phyloP scores from a whole-genome alignment of 2,797 vertebrate genomes.

The Hafferia zeledoni region DNA sequence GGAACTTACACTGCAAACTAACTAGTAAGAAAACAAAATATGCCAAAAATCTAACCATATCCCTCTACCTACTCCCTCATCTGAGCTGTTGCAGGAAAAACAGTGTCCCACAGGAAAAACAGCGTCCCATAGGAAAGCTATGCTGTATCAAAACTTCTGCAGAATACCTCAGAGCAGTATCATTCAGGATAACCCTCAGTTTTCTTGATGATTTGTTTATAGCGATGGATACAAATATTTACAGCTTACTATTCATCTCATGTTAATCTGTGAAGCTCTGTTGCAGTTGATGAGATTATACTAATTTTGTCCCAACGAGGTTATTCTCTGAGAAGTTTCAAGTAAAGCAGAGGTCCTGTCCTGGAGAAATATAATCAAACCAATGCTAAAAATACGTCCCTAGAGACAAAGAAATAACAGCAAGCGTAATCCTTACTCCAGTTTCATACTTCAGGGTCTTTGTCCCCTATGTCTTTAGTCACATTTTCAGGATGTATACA shows the following conservation, averaged over 20 bases:
- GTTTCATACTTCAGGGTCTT: neutral
- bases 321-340: neutral
- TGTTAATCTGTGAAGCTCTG: neutral
- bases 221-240: neutral
- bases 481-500: neutral
- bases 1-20: neutral
- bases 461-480: neutral
- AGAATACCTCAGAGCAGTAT: neutral
- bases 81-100: neutral
- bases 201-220: neutral
- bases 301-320: neutral
- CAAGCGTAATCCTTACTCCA: neutral
- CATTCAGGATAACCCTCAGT: neutral
- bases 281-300: neutral
- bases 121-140: neutral
- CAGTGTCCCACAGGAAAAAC: neutral
- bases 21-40: neutral
- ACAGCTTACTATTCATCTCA: neutral
- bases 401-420: neutral
- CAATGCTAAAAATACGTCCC: neutral
- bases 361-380: neutral
- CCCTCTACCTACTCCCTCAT: neutral
- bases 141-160: neutral
- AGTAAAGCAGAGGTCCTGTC: neutral
- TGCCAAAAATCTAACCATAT: neutral